Percentiles rank a stretch among this genome's conserved stretches.
Conservation (phyloP, 2,888 invertebrate species). For the Lycia hirtaria region DNA sequence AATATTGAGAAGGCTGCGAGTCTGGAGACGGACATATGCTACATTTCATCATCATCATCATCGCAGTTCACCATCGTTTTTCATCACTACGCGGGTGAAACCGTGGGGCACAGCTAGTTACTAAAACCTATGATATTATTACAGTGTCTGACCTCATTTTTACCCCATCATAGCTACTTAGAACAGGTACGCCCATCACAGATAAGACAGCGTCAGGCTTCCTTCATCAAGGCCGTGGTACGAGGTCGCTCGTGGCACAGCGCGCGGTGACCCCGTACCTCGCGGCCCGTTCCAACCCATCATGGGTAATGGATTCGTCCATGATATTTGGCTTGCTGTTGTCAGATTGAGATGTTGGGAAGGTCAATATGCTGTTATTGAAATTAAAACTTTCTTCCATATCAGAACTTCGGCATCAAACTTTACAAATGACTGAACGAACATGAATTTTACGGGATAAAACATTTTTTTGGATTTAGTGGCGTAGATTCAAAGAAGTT, state of each 20-base stretch:
- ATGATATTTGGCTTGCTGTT: conserved; percentile 6
- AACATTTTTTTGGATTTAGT: too few relatives aligned
- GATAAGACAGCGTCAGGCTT: background rate
- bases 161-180: background rate
- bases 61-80: too few relatives aligned
- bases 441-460: too few relatives aligned
- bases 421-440: too few relatives aligned
- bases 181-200: background rate
- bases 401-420: too few relatives aligned
- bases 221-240: background rate
- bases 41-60: too few relatives aligned
- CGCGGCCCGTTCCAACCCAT: conserved; percentile 5
- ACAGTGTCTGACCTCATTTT: background rate
- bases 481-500: too few relatives aligned
- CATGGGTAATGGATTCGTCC: conserved; percentile 1
- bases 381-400: background rate
- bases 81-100: too few relatives aligned
- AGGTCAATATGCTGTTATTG: background rate
- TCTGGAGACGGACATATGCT: too few relatives aligned
- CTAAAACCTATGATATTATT: too few relatives aligned
- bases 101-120: too few relatives aligned
- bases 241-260: conserved; percentile 8
- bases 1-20: too few relatives aligned
- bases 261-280: conserved; percentile 14
- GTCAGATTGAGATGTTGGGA: background rate